These are phyloP conservation scores for Choreutis nemorana DNA, from an alignment of 2,888 invertebrate species.

Conservation along the genomic window DNA sequence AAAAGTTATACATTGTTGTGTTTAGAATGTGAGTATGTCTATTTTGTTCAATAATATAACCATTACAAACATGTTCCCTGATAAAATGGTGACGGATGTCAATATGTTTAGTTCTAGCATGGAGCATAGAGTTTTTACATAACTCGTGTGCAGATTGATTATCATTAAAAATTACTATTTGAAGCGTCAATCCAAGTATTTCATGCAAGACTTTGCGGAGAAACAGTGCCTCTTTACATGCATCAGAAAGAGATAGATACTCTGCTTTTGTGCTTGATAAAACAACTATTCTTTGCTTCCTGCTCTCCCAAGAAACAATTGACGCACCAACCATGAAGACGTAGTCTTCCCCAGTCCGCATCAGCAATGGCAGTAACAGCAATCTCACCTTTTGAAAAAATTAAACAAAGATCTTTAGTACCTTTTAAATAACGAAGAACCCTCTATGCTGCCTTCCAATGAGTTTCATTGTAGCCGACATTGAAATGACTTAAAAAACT, in stretches of 20 bases:
- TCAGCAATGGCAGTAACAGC: no score
- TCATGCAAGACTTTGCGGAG: conserved; percentile 2
- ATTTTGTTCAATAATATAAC: no score
- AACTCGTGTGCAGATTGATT: conserved; percentile 1
- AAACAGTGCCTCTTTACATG: conserved; percentile 12
- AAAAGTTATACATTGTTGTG: no score
- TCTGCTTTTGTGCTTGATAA: conserved; percentile 14
- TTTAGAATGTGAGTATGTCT: no score
- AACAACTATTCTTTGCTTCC: conserved; percentile 16
- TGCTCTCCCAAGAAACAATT: conserved; percentile 11
- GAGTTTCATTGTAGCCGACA: conserved; percentile 6
- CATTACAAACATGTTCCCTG: not conserved
- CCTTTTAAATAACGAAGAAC: conserved; percentile 14
- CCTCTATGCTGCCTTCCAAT: conserved; percentile 15
- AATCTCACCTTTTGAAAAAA: no score
- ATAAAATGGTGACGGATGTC: conserved; percentile 1
- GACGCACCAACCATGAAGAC: conserved; percentile 9
- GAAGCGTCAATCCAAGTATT: not conserved
- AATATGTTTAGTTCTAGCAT: conserved; percentile 2
- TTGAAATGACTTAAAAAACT: conserved; percentile 14
- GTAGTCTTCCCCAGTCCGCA: conserved; percentile 13
- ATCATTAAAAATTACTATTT: not conserved
- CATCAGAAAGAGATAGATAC: conserved; percentile 12
- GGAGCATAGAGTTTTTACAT: conserved; percentile 1
- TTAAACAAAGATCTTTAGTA: conserved; percentile 6